These are phyloP conservation scores for Eueides isabella DNA, from an alignment of 1,140 invertebrate species.

Conservation along the genomic window DNA sequence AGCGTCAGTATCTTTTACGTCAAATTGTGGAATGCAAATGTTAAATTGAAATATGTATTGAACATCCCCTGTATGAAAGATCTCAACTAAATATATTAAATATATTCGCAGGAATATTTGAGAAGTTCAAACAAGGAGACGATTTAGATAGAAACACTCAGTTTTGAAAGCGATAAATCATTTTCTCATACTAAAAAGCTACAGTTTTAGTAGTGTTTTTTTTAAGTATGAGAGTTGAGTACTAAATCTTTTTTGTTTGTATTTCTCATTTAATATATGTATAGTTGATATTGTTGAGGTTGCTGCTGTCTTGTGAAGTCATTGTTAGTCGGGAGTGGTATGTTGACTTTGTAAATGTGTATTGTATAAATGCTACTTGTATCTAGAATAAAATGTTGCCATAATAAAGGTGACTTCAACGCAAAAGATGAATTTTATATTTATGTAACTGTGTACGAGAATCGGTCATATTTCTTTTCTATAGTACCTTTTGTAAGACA, in stretches of 20 bases:
- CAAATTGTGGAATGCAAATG: constrained; percentile 37
- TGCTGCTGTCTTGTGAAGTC: neutral
- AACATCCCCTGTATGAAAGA: constrained; percentile 54
- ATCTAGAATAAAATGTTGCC: neutral
- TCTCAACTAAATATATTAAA: constrained; percentile 63
- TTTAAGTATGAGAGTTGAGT: neutral
- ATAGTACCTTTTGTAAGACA: neutral
- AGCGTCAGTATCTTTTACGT: constrained; percentile 44
- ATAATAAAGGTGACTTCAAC: too few species aligned
- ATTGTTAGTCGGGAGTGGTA: neutral
- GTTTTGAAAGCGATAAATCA: neutral
- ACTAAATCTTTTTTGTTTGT: neutral
- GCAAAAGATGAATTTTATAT: too few species aligned
- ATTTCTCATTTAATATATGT: neutral
- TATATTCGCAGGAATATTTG: neutral
- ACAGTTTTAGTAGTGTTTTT: neutral
- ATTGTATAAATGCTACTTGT: neutral
- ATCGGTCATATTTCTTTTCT: neutral
- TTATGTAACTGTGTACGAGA: too few species aligned
- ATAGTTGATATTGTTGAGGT: neutral
- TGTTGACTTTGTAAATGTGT: neutral
- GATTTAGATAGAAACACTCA: neutral
- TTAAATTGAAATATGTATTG: constrained; percentile 45
- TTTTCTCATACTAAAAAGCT: neutral
- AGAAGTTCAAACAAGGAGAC: neutral